Evolutionary conservation across 2,888 invertebrate species (phyloP).

Genomic region (Dromius quadrimaculatus): DNA sequence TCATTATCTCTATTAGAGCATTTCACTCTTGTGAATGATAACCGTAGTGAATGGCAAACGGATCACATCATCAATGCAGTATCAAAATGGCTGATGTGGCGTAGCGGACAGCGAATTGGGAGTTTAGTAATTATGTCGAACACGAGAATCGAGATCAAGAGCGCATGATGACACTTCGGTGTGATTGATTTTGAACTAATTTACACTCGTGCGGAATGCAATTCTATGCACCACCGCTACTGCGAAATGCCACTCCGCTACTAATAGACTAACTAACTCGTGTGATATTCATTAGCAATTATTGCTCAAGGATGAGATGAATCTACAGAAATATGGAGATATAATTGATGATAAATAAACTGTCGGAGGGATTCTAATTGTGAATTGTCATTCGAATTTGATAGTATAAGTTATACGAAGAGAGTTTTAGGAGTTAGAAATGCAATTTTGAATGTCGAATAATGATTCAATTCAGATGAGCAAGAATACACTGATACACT

Average conservation of each 20-base stretch:
- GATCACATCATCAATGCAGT: background rate
- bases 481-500: too few species aligned
- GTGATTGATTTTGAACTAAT: slow-evolving; percentile 22
- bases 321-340: background rate
- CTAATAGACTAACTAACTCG: background rate
- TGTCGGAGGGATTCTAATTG: too few species aligned
- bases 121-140: slow-evolving; percentile 28
- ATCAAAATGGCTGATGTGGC: background rate
- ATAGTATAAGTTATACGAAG: too few species aligned
- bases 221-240: background rate
- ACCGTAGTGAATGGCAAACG: too few species aligned
- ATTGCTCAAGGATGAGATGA: background rate
- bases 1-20: background rate
- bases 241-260: background rate
- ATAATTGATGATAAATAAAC: too few species aligned
- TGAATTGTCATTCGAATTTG: too few species aligned
- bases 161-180: slow-evolving; percentile 16
- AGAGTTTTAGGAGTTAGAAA: too few species aligned
- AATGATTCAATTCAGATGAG: too few species aligned
- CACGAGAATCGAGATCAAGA: slow-evolving; percentile 9
- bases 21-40: too few species aligned
- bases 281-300: slow-evolving; percentile 7
- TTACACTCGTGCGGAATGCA: slow-evolving; percentile 14
- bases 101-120: background rate
- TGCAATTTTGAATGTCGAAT: too few species aligned